Conservation (phyloP, 2,888 invertebrate genomes). For the Octodonta nipae region DNA sequence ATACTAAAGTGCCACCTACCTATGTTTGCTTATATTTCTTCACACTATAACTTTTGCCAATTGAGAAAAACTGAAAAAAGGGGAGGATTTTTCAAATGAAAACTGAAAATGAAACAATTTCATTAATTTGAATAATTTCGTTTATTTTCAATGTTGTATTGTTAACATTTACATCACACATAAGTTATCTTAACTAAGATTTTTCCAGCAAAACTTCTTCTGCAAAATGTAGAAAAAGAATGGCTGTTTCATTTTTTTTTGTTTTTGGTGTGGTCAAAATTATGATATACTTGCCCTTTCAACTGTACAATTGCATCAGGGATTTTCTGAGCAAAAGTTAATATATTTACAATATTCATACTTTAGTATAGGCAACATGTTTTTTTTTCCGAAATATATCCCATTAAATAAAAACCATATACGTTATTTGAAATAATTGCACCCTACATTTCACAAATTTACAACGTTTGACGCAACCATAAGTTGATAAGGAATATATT, state of each 20-base stretch:
- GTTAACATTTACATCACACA: constrained; percentile 40
- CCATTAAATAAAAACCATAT: no score
- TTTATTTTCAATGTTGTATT: constrained; percentile 39
- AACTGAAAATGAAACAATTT: constrained; percentile 16
- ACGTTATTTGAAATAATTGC: no score
- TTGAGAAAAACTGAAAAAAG: constrained; percentile 9
- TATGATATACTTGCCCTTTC: constrained; percentile 30
- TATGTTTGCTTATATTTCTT: constrained; percentile 22
- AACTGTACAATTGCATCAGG: no score
- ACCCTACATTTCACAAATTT: no score
- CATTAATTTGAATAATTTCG: constrained; percentile 32
- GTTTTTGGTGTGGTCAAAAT: constrained; percentile 33
- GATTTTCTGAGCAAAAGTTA: no score
- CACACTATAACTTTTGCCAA: constrained; percentile 8
- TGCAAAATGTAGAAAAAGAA: no score
- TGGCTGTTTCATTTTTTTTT: constrained; percentile 22
- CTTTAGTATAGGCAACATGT: no score
- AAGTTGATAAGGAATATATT: no score
- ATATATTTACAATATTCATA: no score
- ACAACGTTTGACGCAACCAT: no score
- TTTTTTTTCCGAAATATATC: no score
- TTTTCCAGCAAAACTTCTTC: constrained; percentile 11
- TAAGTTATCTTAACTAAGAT: constrained; percentile 29
- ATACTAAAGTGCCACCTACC: constrained; percentile 35
- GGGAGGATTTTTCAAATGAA: constrained; percentile 16